A percentile compares a stretch with the other conserved stretches of the same genome.
Evolutionary conservation across 2,797 vertebrate species (phyloP).

Genomic region (Miichthys miiuy): DNA sequence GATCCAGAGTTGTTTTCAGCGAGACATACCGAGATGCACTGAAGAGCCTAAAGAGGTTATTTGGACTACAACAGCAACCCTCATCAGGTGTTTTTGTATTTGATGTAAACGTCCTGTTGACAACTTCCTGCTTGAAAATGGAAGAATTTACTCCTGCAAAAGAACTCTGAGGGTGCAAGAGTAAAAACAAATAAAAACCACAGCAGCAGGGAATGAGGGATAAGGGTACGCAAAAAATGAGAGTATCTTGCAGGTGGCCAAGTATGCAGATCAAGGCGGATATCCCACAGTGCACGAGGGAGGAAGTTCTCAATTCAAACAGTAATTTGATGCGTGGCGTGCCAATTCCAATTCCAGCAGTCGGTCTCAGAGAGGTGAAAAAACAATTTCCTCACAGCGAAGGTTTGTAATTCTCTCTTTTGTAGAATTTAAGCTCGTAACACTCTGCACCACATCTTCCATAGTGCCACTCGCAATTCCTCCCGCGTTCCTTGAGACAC

Average conservation of each 20-base stretch:
- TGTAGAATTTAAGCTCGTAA: slow-evolving; percentile 46
- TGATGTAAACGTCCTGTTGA: slow-evolving; percentile 26
- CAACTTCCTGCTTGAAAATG: slow-evolving; percentile 30
- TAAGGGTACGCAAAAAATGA: slow-evolving; percentile 19
- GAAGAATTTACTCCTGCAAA: slow-evolving; percentile 3
- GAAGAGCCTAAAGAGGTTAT: slow-evolving; percentile 15
- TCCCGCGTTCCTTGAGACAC: slow-evolving; percentile 49
- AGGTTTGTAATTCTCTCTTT: slow-evolving; percentile 49
- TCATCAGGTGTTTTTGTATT: slow-evolving; percentile 38
- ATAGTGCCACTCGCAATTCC: slow-evolving; percentile 62
- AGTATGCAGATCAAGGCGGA: slow-evolving; percentile 44
- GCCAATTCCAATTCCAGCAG: slow-evolving; percentile 42
- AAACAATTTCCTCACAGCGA: slow-evolving; percentile 52
- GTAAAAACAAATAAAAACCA: slow-evolving; percentile 2
- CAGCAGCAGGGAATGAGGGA: slow-evolving; percentile 37
- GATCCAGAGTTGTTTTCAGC: slow-evolving; percentile 34
- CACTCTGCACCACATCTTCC: slow-evolving; percentile 51
- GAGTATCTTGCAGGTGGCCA: slow-evolving; percentile 32
- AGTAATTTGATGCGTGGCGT: slow-evolving; percentile 42
- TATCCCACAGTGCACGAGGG: slow-evolving; percentile 33
- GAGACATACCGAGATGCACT: not conserved
- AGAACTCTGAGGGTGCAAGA: not conserved
- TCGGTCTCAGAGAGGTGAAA: slow-evolving; percentile 39
- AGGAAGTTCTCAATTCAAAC: slow-evolving; percentile 53
- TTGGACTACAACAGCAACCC: slow-evolving; percentile 11